Conservation (phyloP, 2,113 vertebrate species). For the Festucalex cinctus region DNA sequence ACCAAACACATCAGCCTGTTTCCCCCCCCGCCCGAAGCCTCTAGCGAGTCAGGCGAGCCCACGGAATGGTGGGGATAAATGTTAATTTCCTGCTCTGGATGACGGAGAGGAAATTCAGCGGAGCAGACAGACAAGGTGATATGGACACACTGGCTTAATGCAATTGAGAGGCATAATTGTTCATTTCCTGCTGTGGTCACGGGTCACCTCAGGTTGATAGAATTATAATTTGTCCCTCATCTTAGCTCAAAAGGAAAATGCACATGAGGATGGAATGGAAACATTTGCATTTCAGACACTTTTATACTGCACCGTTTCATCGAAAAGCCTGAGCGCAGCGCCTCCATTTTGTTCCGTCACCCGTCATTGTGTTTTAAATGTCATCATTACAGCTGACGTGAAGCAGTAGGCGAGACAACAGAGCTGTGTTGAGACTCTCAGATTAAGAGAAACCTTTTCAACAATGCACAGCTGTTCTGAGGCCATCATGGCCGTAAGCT, state of each 20-base stretch:
- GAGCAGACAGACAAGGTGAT: conserved; percentile 31
- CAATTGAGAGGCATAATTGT: conserved; percentile 46
- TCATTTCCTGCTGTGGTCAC: conserved; percentile 42
- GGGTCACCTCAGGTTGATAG: conserved; percentile 25
- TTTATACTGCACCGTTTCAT: background rate
- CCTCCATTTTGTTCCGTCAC: background rate
- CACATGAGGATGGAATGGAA: background rate
- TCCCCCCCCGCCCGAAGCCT: conserved; percentile 22
- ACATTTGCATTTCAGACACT: background rate
- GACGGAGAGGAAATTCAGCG: conserved; percentile 43
- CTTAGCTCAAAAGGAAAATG: conserved; percentile 23
- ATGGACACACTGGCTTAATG: conserved; percentile 22
- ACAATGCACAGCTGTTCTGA: conserved; percentile 1
- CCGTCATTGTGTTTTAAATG: background rate
- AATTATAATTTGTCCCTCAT: conserved; percentile 16
- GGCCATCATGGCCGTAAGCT: background rate
- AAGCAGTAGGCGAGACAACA: background rate
- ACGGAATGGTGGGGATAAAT: conserved; percentile 51
- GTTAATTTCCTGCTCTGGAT: conserved; percentile 55
- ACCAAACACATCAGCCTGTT: conserved; percentile 6
- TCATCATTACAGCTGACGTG: background rate
- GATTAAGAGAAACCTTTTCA: background rate
- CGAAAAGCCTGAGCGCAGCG: background rate
- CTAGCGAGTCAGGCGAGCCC: conserved; percentile 19
- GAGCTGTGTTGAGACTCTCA: background rate